Evolutionary conservation across 2,113 vertebrate genomes (phyloP), one percentile per base, ranked within the genome.

Genomic region (Poeciliopsis occidentalis): DNA sequence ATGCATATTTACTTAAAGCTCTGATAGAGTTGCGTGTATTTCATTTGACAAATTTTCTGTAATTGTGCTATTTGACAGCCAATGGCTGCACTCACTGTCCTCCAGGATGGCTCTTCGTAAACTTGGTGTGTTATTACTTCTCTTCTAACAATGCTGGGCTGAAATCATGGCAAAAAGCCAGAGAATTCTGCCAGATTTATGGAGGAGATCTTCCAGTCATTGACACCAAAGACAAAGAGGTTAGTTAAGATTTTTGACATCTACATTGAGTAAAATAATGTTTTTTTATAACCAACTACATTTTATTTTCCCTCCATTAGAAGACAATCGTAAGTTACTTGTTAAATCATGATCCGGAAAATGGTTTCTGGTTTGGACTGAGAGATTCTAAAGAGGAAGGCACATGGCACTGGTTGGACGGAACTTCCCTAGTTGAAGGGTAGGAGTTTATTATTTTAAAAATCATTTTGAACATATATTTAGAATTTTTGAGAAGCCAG

Each of bases 351-450:
- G 39, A 0, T 41, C 2, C 62, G 10, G 4, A 32, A 8, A 0
- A 15, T n/a, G 63, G 61, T 31, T 90, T 78, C 62, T 93, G 92
- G 92, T 76, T 93, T 6, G 92, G 91, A 68, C 74, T 93, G 44
- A 88, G 32, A 51, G 71, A 87, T 12, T 0, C 71, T 8, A 31
- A 83, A 0, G 60, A 76, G 26, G 89, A 90, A 62, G 82, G 74
- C 2, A 60, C 27, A 24, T 93, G 92, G 92, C 88, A 78, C 69
- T 93, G 92, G 92, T 0, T 80, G 61, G 66, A 91, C 83, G 76
- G 78, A 47, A 79, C 12, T 12, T 10, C 1, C 4, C 63, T 92
- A 31, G 69, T 29, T 79, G 78, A 88, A 71, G 76, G 69, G 85
- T 86, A 83, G 77, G 67, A n/a, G 15, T 62, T 30, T 29, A 41